These are phyloP conservation scores for Malthinus seriepunctatus DNA, from an alignment of 2,888 invertebrate genomes.

Conservation along the genomic window DNA sequence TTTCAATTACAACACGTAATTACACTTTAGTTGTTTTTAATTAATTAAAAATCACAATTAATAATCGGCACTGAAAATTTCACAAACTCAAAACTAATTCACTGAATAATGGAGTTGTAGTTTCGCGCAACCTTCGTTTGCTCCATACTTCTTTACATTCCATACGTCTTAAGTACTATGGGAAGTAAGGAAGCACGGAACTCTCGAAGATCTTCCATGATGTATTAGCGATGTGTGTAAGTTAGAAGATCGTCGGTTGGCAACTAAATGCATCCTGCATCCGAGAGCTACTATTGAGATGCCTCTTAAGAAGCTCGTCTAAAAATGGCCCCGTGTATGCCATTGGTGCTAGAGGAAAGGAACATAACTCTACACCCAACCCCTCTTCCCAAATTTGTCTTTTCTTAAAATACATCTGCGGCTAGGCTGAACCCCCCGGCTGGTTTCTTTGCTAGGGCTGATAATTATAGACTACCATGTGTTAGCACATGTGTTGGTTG, in stretches of 20 bases:
- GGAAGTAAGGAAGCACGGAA: slow-evolving; percentile 97
- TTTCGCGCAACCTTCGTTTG: slow-evolving; percentile 51
- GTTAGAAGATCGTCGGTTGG: slow-evolving; percentile 55
- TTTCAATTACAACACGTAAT: too few relatives aligned
- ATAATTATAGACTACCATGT: slow-evolving; percentile 37
- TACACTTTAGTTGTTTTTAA: too few relatives aligned
- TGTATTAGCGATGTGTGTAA: slow-evolving; percentile 56
- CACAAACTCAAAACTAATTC: background rate
- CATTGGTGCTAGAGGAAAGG: slow-evolving; percentile 48
- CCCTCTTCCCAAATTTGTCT: slow-evolving; percentile 78
- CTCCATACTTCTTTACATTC: slow-evolving; percentile 99
- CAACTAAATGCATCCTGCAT: slow-evolving; percentile 45
- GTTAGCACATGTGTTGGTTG: slow-evolving; percentile 34
- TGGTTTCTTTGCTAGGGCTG: slow-evolving; percentile 36
- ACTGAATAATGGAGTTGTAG: slow-evolving; percentile 19
- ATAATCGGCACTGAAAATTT: too few relatives aligned
- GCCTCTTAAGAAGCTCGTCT: slow-evolving; percentile 51
- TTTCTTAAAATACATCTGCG: slow-evolving; percentile 74
- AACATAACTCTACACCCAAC: slow-evolving; percentile 45
- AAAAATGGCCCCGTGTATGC: slow-evolving; percentile 55
- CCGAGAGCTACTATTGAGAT: slow-evolving; percentile 43
- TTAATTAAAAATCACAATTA: too few relatives aligned
- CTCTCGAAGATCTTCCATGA: slow-evolving; percentile 56
- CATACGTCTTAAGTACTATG: slow-evolving; percentile 86
- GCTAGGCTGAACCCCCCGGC: slow-evolving; percentile 47